phyloP scores from a whole-genome alignment of 2,113 vertebrate species.

The Equus przewalskii region DNA sequence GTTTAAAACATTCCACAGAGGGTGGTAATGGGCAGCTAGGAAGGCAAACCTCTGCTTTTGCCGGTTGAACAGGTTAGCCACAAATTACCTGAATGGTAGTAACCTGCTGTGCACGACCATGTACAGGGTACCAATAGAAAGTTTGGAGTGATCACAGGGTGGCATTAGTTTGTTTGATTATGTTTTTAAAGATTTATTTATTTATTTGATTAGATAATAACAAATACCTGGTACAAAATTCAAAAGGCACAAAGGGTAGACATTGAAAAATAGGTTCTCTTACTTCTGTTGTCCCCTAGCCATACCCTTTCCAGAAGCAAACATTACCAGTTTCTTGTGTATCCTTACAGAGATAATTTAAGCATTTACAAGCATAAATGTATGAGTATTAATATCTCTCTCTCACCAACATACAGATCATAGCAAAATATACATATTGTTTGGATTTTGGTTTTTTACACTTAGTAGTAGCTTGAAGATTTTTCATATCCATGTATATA shows the following conservation, averaged over 20 bases:
- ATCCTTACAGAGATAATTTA: constrained; percentile 5
- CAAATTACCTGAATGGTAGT: background rate
- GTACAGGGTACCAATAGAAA: background rate
- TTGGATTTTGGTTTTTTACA: constrained; percentile 24
- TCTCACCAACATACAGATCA: background rate
- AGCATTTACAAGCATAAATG: background rate
- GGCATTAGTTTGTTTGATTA: background rate
- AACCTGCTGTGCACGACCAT: background rate
- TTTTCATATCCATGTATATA: background rate
- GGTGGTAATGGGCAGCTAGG: background rate
- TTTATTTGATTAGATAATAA: constrained; percentile 35
- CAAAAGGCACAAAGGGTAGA: background rate
- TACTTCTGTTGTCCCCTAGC: background rate
- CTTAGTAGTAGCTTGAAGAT: constrained; percentile 22
- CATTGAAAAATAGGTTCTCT: constrained; percentile 1
- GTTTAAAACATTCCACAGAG: background rate
- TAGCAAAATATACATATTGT: background rate
- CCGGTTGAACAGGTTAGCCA: background rate
- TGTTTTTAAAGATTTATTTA: background rate
- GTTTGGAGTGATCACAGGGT: background rate
- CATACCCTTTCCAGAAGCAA: background rate
- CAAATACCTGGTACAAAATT: background rate
- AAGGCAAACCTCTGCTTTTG: background rate
- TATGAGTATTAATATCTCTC: background rate
- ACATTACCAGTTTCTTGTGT: background rate